These are phyloP conservation scores for Erythrolamprus reginae DNA, from an alignment of 2,113 vertebrate species.

Conservation along the genomic window DNA sequence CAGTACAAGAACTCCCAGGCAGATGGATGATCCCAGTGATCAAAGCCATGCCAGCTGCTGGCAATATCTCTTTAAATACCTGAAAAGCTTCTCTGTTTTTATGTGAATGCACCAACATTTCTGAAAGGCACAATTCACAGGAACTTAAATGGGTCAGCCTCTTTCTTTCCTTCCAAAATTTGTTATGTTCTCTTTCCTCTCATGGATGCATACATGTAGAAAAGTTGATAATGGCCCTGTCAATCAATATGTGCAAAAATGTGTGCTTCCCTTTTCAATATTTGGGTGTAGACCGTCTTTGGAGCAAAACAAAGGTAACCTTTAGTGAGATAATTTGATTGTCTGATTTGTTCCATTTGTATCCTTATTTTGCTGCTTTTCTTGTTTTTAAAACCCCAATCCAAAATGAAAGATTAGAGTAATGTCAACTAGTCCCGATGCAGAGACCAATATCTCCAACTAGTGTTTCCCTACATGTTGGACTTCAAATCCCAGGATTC, in stretches of 20 bases:
- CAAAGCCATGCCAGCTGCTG: not conserved
- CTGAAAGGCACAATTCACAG: not conserved
- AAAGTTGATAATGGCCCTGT: not conserved
- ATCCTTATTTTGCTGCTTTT: not conserved
- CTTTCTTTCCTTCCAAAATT: not conserved
- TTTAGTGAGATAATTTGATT: not conserved
- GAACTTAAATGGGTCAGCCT: not conserved
- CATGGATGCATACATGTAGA: not conserved
- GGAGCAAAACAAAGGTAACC: not conserved
- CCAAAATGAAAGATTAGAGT: not conserved
- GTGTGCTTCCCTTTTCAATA: not conserved
- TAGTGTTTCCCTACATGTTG: not conserved
- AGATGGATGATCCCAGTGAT: not conserved
- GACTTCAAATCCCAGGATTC: not conserved
- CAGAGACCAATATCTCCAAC: not conserved
- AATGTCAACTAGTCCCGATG: not conserved
- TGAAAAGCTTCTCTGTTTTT: not conserved
- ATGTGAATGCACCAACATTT: not conserved
- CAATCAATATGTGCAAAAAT: not conserved
- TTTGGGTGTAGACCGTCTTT: not conserved
- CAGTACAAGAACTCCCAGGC: not conserved
- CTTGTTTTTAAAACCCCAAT: not conserved
- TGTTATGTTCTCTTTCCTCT: not conserved
- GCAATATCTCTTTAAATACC: not conserved
- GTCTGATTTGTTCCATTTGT: not conserved